A percentile compares a stretch with the other conserved stretches of the same genome.
Evolutionary conservation across 2,113 vertebrate genomes (phyloP).

Genomic region (Anhinga anhinga): DNA sequence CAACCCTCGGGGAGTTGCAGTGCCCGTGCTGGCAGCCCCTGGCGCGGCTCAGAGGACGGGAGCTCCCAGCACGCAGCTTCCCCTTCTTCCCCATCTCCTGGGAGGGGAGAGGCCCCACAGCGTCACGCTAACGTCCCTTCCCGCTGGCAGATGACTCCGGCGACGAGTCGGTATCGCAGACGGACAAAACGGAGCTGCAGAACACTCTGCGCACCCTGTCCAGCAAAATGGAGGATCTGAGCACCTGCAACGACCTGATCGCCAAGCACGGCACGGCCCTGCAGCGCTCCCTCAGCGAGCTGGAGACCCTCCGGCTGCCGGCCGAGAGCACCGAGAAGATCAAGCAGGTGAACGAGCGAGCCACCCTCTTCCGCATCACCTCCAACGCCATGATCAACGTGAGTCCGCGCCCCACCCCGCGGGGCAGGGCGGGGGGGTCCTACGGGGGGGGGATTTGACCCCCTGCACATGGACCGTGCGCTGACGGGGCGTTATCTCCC

Average conservation of each 20-base stretch:
- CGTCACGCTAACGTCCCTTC: rapidly evolving
- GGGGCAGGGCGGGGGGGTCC: neutral
- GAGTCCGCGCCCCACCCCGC: conserved; percentile 6
- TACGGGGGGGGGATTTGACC: rapidly evolving
- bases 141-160: conserved; percentile 83
- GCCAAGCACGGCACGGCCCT: conserved; percentile 95
- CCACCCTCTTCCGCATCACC: conserved; percentile 95
- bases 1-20: neutral
- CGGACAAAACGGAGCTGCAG: conserved; percentile 89
- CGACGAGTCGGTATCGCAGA: conserved; percentile 82
- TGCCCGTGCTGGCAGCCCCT: neutral
- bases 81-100: no score
- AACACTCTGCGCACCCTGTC: conserved; percentile 86
- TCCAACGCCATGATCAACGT: conserved; percentile 99
- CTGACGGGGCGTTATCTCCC: rapidly evolving
- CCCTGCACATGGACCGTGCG: rapidly evolving
- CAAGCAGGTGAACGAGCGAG: conserved; percentile 92
- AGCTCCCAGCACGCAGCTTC: neutral
- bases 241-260: conserved; percentile 96
- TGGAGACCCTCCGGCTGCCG: conserved; percentile 84
- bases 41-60: neutral
- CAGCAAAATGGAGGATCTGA: conserved; percentile 94
- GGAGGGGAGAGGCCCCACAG: neutral
- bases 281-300: conserved; percentile 93
- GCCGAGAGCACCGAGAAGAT: conserved; percentile 89